Conservation (phyloP, 2,888 invertebrate species). For the Drosophila seclusa region DNA sequence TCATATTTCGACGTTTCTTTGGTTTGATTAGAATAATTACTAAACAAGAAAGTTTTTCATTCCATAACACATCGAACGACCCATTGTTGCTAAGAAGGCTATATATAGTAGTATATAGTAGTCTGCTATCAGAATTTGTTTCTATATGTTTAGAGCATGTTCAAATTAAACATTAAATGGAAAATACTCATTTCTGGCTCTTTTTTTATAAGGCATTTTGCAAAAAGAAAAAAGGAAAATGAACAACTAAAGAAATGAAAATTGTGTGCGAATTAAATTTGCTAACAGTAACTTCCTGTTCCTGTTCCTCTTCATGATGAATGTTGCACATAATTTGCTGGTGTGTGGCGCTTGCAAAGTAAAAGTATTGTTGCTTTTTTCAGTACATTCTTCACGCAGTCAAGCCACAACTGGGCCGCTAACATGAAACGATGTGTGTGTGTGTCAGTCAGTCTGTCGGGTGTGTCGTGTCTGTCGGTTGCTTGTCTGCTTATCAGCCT, state of each 20-base stretch:
- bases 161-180: neutral
- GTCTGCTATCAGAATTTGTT: neutral
- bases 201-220: neutral
- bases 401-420: slow-evolving; percentile 14
- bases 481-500: slow-evolving; percentile 6
- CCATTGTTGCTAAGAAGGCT: neutral
- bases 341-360: neutral
- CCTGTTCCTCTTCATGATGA: neutral
- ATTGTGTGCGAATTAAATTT: neutral
- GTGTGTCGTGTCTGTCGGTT: neutral
- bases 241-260: neutral
- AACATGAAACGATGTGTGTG: neutral
- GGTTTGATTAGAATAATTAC: neutral
- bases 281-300: neutral
- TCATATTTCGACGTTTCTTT: neutral
- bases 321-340: neutral
- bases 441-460: slow-evolving; percentile 2
- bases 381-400: slow-evolving; percentile 23
- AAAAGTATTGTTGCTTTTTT: slow-evolving; percentile 7
- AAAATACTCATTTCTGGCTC: neutral
- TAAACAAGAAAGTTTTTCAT: neutral
- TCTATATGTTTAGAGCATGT: neutral
- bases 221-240: too few relatives aligned
- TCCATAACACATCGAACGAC: neutral
- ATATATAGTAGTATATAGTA: neutral